Percentiles rank a stretch among this genome's conserved stretches.
These are phyloP conservation scores for Cardiocondyla obscurior DNA, from an alignment of 1,140 invertebrate species.

Conservation along the genomic window DNA sequence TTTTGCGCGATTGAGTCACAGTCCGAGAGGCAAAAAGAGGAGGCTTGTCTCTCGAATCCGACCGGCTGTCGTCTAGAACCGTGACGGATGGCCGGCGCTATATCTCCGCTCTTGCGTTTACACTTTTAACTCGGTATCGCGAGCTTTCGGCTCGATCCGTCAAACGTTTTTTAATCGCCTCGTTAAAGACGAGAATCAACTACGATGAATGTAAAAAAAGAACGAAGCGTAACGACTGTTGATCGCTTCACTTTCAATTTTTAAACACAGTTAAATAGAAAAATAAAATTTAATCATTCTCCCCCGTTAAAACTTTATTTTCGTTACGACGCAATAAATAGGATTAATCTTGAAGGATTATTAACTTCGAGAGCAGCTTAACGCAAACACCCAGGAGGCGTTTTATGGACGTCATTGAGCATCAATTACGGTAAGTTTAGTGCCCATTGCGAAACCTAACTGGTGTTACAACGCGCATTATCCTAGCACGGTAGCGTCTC, in stretches of 20 bases:
- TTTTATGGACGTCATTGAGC: not conserved
- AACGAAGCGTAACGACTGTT: not conserved
- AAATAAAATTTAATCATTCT: not conserved
- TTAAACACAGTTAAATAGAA: not conserved
- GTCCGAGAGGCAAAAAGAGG: not conserved
- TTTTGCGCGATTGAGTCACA: slow-evolving; percentile 37
- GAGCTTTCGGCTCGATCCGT: not conserved
- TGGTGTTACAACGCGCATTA: not conserved
- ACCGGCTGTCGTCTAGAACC: not conserved
- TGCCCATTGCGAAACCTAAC: slow-evolving; percentile 19
- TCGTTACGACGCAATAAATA: not conserved
- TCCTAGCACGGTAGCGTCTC: slow-evolving; percentile 5
- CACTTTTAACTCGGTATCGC: not conserved
- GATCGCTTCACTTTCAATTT: not conserved
- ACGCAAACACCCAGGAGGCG: not conserved
- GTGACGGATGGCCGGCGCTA: not conserved
- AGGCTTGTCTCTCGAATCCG: not conserved
- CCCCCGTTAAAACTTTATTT: not conserved
- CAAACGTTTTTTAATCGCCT: not conserved
- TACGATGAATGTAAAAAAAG: not conserved
- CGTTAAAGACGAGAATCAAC: not conserved
- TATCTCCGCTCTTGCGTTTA: not conserved
- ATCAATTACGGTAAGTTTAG: slow-evolving; percentile 28
- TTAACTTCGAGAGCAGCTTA: not conserved
- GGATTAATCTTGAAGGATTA: not conserved